Base-by-base conservation (phyloP, 2,888 invertebrate genomes). In the Pyrrhia umbra region DNA sequence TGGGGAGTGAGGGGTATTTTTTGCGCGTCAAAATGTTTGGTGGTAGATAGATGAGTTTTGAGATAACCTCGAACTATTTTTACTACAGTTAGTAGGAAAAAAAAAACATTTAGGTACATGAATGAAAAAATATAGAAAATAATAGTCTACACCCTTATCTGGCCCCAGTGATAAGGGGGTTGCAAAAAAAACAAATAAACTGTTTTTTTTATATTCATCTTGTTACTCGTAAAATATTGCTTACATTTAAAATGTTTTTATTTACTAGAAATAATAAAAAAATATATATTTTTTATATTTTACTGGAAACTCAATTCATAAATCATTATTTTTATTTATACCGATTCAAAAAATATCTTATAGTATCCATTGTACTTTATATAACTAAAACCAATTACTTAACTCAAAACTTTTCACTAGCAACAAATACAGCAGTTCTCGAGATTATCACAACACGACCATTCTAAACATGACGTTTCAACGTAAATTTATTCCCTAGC, bases 401-500 rank as follows among this genome's bases (percentile, higher is more conserved):
- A 55, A 50, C 46, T 30, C 30, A 39, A 54, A 47, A 18, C 23
- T 30, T 39, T n/a, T 25, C 15, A 13, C 15, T 10, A 18, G 27
- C 15, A 51, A 68, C 40, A 20, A 37, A 79, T 55, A 54, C 37
- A 20, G 39, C 43, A 51, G 51, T 54, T 51, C 47, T 54, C 51
- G 20, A 50, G 68, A 66, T 70, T 47, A 70, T 59, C 63, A 68
- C 66, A 80, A 71, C 71, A 71, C 40, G 27, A 47, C 68, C 49
- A 79, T 71, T 81, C 70, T 73, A 60, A 70, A 64, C 56, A 64
- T 75, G 75, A 80, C 76, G 69, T 64, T 79, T 70, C 47, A 73
- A 69, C 81, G 59, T 66, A 77, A 82, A 85, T 85, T 79, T 83
- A 82, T 82, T 80, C 80, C 63, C 61, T 82, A 51, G 61, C 84